phyloP scores from a whole-genome alignment of 2,113 vertebrate genomes.

The Micronisus gabar region DNA sequence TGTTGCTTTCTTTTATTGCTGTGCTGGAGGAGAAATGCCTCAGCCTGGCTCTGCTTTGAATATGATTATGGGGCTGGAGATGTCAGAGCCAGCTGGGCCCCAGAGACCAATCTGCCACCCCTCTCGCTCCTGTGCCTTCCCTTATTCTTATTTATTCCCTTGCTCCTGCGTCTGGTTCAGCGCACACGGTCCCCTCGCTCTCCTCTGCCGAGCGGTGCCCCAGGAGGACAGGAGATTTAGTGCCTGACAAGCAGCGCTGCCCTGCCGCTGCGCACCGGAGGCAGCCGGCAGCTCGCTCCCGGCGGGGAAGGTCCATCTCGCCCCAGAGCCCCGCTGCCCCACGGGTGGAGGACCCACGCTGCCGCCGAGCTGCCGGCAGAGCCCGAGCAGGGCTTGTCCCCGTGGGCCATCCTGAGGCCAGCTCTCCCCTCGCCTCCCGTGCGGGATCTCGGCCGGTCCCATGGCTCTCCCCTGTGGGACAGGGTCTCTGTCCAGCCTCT shows the following conservation, averaged over 20 bases:
- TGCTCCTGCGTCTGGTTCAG: neutral
- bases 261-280: neutral
- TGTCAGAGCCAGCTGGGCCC: neutral
- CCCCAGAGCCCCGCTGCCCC: neutral
- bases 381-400: neutral
- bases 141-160: neutral
- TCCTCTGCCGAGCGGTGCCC: neutral
- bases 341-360: rapidly evolving
- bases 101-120: neutral
- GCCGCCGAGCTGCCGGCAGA: neutral
- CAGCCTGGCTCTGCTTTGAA: slow-evolving; percentile 10
- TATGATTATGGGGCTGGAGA: neutral
- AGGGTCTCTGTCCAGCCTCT: neutral
- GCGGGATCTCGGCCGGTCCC: rapidly evolving
- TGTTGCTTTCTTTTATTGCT: slow-evolving; percentile 41
- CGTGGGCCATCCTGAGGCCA: rapidly evolving
- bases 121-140: neutral
- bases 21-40: neutral
- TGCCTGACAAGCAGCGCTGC: neutral
- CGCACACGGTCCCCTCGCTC: neutral
- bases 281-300: rapidly evolving
- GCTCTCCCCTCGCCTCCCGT: rapidly evolving
- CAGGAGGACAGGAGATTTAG: neutral
- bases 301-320: rapidly evolving
- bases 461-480: neutral